These are phyloP conservation scores for Hemicordylus capensis DNA, from an alignment of 2,113 vertebrate genomes.

Conservation along the genomic window DNA sequence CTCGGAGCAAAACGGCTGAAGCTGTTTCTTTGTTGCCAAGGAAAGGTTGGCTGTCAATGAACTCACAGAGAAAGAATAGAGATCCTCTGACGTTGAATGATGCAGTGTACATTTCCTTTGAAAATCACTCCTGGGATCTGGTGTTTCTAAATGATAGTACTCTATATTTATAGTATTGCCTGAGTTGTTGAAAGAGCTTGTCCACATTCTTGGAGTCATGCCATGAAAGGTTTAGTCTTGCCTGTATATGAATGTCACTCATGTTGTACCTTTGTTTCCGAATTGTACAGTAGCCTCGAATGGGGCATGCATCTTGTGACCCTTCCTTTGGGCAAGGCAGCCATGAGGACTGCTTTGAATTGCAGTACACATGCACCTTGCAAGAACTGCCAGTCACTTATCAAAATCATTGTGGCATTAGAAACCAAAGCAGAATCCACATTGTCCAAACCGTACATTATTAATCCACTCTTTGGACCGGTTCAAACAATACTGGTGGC, in stretches of 20 bases:
- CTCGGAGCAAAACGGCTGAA: background rate
- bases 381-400: background rate
- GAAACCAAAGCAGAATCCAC: background rate
- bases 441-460: background rate
- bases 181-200: background rate
- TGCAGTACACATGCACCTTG: background rate
- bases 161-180: no score
- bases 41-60: background rate
- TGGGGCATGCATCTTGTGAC: background rate
- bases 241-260: background rate
- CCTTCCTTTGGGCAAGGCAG: background rate
- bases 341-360: background rate
- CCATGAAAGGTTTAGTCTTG: background rate
- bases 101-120: background rate
- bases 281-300: background rate
- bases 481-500: no score
- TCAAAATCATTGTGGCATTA: background rate
- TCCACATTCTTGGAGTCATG: background rate
- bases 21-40: conserved; percentile 26
- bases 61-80: background rate
- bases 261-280: background rate
- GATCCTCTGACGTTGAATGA: background rate
- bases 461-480: no score
- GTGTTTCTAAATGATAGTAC: no score
- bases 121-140: no score